Conservation (phyloP, 2,113 vertebrate species). For the Otolemur garnettii region DNA sequence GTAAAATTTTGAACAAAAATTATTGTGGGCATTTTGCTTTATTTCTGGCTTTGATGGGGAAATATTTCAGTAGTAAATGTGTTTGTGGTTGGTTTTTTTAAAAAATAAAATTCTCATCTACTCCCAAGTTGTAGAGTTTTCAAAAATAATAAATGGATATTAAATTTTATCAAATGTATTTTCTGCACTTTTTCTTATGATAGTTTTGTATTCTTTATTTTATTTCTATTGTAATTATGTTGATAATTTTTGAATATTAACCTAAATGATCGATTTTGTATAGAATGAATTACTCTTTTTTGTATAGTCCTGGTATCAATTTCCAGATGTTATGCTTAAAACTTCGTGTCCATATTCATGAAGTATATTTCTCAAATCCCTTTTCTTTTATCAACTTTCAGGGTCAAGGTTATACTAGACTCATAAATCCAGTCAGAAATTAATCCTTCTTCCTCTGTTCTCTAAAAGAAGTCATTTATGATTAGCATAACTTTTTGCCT, state of each 20-base stretch:
- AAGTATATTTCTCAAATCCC: background rate
- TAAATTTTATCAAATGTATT: background rate
- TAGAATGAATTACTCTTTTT: background rate
- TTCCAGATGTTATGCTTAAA: background rate
- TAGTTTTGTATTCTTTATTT: background rate
- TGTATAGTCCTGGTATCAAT: background rate
- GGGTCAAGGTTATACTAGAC: background rate
- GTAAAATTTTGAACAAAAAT: background rate
- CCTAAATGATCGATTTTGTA: background rate
- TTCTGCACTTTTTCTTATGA: background rate
- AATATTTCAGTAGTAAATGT: background rate
- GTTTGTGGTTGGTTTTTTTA: background rate
- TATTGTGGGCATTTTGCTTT: background rate
- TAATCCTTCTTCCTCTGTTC: background rate
- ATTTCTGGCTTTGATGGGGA: background rate
- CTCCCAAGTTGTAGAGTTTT: background rate
- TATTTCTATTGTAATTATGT: background rate
- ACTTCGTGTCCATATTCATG: background rate
- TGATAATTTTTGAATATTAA: background rate
- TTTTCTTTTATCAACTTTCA: background rate
- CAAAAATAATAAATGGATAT: background rate
- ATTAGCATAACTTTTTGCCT: background rate
- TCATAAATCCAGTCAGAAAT: background rate
- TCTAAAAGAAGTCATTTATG: background rate
- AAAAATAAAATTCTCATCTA: background rate